Percentiles rank a stretch among this genome's conserved stretches.
These are phyloP conservation scores for Psittacus erithacus DNA, from an alignment of 2,113 vertebrate genomes.

Conservation along the genomic window DNA sequence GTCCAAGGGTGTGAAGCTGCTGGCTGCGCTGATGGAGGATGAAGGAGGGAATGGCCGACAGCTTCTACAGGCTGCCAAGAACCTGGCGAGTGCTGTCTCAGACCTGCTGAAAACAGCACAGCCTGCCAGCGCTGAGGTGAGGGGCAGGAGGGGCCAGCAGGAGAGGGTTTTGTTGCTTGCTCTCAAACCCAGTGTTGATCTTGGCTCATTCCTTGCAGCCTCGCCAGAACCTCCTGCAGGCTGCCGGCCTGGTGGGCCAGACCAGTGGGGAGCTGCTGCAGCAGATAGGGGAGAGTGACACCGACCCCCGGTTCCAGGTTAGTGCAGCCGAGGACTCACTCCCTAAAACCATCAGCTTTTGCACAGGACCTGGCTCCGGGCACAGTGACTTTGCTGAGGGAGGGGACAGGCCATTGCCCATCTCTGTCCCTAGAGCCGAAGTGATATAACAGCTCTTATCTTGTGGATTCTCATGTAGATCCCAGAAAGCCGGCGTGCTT, in stretches of 20 bases:
- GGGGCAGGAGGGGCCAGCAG: neutral
- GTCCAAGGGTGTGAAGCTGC: constrained; percentile 95
- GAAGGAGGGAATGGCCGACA: constrained; percentile 91
- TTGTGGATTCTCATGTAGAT: constrained; percentile 79
- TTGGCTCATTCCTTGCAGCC: constrained; percentile 76
- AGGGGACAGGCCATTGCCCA: neutral
- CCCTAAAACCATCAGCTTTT: neutral
- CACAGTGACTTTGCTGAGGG: neutral
- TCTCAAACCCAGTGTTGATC: rapidly evolving
- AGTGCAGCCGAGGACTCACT: neutral
- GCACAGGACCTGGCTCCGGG: rapidly evolving
- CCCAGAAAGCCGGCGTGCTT: constrained; percentile 70
- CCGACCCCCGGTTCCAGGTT: constrained; percentile 95
- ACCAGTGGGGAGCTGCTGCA: constrained; percentile 93
- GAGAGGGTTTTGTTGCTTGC: neutral
- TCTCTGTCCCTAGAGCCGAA: neutral
- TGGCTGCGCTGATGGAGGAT: constrained; percentile 94
- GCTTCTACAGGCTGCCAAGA: constrained; percentile 92
- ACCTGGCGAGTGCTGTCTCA: constrained; percentile 89
- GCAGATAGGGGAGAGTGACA: constrained; percentile 93
- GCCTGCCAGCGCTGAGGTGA: constrained; percentile 89
- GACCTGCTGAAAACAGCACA: constrained; percentile 94
- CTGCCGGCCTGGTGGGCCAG: constrained; percentile 94
- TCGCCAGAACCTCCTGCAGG: constrained; percentile 94
- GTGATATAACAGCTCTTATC: constrained; percentile 18